Percentiles rank a stretch among this genome's conserved stretches.
These are phyloP conservation scores for Riptortus pedestris DNA, from an alignment of 1,140 invertebrate species.

Conservation along the genomic window DNA sequence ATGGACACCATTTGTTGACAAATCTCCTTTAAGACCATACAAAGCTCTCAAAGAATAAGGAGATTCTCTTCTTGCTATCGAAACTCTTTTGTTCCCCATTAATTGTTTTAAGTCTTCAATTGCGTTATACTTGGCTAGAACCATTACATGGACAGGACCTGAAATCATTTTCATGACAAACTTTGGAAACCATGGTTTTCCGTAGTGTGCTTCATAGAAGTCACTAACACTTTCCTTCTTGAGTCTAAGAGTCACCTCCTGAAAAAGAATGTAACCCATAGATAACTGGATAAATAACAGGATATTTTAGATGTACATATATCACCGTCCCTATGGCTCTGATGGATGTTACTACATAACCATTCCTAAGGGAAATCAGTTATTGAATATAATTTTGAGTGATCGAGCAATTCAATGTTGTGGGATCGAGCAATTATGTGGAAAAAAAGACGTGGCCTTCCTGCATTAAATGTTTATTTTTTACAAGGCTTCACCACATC, in stretches of 20 bases:
- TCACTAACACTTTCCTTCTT: constrained; percentile 16
- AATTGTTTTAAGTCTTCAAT: constrained; percentile 25
- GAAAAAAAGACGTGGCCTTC: no score
- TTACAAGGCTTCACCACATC: no score
- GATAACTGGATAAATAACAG: no score
- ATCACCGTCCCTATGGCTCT: no score
- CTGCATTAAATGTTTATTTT: no score
- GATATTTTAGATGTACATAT: no score
- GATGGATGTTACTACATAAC: no score
- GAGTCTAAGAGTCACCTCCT: constrained; percentile 3
- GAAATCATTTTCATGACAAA: constrained; percentile 18
- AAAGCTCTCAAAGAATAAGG: constrained; percentile 22
- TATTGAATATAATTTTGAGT: no score
- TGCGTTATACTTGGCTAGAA: constrained; percentile 23
- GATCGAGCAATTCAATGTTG: no score
- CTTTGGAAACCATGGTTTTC: constrained; percentile 26
- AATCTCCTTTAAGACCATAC: constrained; percentile 22
- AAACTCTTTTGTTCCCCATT: constrained; percentile 21
- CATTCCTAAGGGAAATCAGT: no score
- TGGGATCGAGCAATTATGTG: no score
- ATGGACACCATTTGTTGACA: constrained; percentile 22
- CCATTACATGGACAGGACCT: constrained; percentile 17
- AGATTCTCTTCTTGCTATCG: constrained; percentile 8
- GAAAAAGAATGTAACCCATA: not conserved
- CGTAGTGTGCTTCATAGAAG: constrained; percentile 25